A percentile compares a stretch with the other conserved stretches of the same genome.
Conservation (phyloP, 2,797 vertebrate species). For the Spatula clypeata region DNA sequence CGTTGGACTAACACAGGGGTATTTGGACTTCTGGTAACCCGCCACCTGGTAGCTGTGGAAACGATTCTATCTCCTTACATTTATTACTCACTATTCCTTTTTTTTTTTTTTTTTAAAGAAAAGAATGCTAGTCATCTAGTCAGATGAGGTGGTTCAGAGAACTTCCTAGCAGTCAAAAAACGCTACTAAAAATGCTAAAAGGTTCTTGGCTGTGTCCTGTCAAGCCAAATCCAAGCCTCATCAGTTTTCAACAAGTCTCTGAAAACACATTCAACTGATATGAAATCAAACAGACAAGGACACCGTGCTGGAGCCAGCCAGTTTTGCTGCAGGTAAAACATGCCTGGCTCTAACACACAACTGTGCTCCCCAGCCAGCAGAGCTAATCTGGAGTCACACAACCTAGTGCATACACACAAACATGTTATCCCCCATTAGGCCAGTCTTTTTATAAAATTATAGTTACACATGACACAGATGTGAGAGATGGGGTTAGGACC, state of each 20-base stretch:
- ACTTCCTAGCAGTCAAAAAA: not conserved
- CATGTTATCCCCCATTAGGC: accelerated
- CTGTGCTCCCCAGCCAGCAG: not conserved
- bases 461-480: not conserved
- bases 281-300: not conserved
- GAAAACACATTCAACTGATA: not conserved
- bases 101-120: not conserved
- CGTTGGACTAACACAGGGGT: not conserved
- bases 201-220: not conserved
- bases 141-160: not conserved
- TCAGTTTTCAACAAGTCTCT: not conserved
- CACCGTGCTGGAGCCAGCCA: not conserved
- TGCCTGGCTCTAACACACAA: not conserved
- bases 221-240: not conserved
- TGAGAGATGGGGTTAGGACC: accelerated
- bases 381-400: not conserved
- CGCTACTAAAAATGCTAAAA: not conserved
- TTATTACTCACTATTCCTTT: not conserved
- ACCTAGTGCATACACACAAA: not conserved
- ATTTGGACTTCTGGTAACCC: not conserved
- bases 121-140: not conserved
- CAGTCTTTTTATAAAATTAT: not conserved
- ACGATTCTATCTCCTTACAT: not conserved
- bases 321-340: not conserved
- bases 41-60: not conserved